phyloP scores from a whole-genome alignment of 2,888 invertebrate genomes.

The Lycophotia porphyrea region DNA sequence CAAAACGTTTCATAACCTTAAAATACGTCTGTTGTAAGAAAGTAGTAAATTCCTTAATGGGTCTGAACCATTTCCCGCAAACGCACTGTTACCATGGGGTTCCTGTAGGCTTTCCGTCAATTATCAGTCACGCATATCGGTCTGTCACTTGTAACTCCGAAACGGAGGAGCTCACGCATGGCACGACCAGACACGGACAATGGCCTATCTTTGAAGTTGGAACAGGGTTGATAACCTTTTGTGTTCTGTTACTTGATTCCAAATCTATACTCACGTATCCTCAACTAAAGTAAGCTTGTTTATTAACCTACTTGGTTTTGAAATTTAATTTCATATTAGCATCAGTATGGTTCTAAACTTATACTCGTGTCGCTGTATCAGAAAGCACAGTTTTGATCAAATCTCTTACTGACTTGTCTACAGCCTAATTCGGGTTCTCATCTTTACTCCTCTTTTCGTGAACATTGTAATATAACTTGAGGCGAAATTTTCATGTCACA shows the following conservation, averaged over 20 bases:
- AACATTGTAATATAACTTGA: background rate
- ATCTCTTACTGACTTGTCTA: background rate
- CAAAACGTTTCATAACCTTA: slow-evolving; percentile 25
- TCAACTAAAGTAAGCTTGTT: background rate
- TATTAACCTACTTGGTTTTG: background rate
- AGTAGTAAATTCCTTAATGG: slow-evolving; percentile 47
- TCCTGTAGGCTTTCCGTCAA: slow-evolving; percentile 69
- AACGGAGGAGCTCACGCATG: slow-evolving; percentile 70
- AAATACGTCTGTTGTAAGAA: slow-evolving; percentile 29
- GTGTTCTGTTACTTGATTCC: slow-evolving; percentile 5
- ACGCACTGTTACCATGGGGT: slow-evolving; percentile 59
- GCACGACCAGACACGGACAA: slow-evolving; percentile 71
- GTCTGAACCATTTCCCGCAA: slow-evolving; percentile 58
- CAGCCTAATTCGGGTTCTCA: background rate
- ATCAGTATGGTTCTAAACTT: background rate
- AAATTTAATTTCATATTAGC: background rate
- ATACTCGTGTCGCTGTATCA: background rate
- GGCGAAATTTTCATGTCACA: background rate
- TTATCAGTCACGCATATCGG: slow-evolving; percentile 71
- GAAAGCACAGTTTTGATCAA: background rate
- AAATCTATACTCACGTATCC: background rate
- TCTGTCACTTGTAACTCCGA: slow-evolving; percentile 57
- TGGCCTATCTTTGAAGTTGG: slow-evolving; percentile 50
- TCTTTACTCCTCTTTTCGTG: too few species aligned
- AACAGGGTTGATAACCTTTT: slow-evolving; percentile 64